Base-by-base conservation (phyloP, 2,113 vertebrate species). In the Charina bottae region DNA sequence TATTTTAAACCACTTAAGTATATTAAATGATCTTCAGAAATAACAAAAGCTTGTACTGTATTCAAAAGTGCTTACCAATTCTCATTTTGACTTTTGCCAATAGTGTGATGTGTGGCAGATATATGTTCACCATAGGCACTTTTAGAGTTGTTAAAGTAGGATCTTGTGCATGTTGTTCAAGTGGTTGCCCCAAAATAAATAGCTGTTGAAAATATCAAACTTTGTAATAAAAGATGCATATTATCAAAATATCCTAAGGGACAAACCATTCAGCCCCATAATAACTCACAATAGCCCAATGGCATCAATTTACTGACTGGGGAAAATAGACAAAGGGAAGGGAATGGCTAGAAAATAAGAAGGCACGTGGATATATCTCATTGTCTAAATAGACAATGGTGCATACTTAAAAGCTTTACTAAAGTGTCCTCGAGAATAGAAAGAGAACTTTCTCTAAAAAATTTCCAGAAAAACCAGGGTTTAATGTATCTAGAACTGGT, bases 71-170 rank as follows among this genome's bases (percentile, higher is more conserved):
- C 98, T 98, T 98, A 99, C 98, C 98, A 1, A 99, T 98, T 96
- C 96, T 97, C 95, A 98, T 95, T 96, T 98, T 98, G 88, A 97
- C 96, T 96, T 98, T 98, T 83, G 98, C 97, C 95, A 99, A 93
- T 60, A 99, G 92, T 90, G 96, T 96, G 72, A 98, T 93, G 85
- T 98, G 98, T 89, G 98, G 98, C 84, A 99, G 96, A 92, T 98
- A 99, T 89, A 98, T 97, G 94, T 99, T 99, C 93, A 94, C 98
- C 54, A 96, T 90, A 91, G 97, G 97, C 3, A 96, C 87, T 26
- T 93, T 56, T 24, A 96, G 92, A 92, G 92, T 95, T 86, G 96
- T 93, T 93, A 94, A 90, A 4, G 98, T 96, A 88, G 91, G 93
- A 59, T 97, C 96, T 94, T 97, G 97, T 94, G 89, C 87, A 59